Conservation (phyloP, 2,888 invertebrate species). For the Cistogaster globosa region DNA sequence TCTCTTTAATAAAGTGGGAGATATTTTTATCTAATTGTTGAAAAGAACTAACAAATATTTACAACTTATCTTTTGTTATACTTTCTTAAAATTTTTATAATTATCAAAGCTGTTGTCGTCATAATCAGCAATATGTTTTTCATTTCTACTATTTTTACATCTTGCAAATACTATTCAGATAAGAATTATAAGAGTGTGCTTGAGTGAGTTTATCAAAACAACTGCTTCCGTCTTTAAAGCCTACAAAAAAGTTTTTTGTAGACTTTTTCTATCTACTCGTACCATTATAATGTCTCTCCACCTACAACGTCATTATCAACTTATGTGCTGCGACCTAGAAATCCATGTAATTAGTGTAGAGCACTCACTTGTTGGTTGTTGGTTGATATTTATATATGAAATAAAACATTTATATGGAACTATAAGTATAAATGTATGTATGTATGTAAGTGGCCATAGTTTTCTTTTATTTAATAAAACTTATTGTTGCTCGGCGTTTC, state of each 20-base stretch:
- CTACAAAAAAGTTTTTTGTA: neutral
- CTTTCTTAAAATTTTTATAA: too few relatives aligned
- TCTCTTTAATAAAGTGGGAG: too few relatives aligned
- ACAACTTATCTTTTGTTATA: too few relatives aligned
- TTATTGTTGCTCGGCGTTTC: neutral
- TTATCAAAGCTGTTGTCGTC: too few relatives aligned
- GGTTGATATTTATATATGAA: neutral
- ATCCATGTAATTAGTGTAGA: conserved; percentile 16
- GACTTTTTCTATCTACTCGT: neutral
- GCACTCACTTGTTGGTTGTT: conserved; percentile 47
- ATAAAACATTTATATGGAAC: neutral
- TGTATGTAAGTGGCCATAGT: neutral
- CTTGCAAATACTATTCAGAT: too few relatives aligned
- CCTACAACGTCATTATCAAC: conserved; percentile 14
- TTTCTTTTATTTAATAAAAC: neutral
- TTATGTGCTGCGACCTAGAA: conserved; percentile 56
- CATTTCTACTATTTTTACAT: too few relatives aligned
- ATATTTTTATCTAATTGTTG: too few relatives aligned
- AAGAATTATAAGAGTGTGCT: too few relatives aligned
- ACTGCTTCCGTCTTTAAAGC: conserved; percentile 14
- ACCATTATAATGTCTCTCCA: neutral
- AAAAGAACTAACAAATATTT: too few relatives aligned
- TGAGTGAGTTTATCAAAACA: too few relatives aligned
- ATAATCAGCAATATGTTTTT: too few relatives aligned
- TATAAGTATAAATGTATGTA: neutral